A percentile compares a stretch with the other conserved stretches of the same genome.
Conservation (phyloP, 2,888 invertebrate genomes). For the Iselma pallidipennis region DNA sequence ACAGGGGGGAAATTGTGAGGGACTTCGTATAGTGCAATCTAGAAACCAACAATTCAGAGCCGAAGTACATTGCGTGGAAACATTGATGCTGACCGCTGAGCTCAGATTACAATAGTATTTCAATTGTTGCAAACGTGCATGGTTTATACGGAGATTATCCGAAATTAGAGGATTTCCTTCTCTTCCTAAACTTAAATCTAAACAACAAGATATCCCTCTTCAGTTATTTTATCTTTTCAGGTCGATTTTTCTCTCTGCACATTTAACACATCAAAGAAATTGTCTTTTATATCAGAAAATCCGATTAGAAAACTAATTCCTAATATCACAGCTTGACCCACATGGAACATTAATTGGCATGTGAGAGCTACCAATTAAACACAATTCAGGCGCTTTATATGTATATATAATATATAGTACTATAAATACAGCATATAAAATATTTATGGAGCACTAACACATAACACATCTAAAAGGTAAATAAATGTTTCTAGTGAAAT, state of each 20-base stretch:
- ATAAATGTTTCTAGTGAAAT: too few species aligned
- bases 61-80: conserved; percentile 55
- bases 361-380: conserved; percentile 19
- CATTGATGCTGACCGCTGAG: conserved; percentile 55
- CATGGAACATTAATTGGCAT: conserved; percentile 25
- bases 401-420: too few species aligned
- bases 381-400: not conserved
- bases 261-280: conserved; percentile 28
- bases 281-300: conserved; percentile 23
- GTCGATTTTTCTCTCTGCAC: conserved; percentile 13
- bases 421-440: not conserved
- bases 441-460: not conserved
- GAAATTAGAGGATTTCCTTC: conserved; percentile 21
- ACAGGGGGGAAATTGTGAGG: conserved; percentile 43
- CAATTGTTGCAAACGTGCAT: conserved; percentile 43
- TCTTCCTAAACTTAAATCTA: conserved; percentile 3
- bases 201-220: conserved; percentile 1
- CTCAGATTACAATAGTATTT: conserved; percentile 54
- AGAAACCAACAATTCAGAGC: conserved; percentile 50
- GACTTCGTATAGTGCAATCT: conserved; percentile 45
- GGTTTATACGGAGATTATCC: conserved; percentile 27
- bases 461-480: not conserved
- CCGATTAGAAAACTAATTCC: conserved; percentile 30
- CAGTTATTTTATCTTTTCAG: not conserved
- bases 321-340: conserved; percentile 25